Conservation (phyloP, 2,888 invertebrate species). For the Drosophila macrospina region DNA sequence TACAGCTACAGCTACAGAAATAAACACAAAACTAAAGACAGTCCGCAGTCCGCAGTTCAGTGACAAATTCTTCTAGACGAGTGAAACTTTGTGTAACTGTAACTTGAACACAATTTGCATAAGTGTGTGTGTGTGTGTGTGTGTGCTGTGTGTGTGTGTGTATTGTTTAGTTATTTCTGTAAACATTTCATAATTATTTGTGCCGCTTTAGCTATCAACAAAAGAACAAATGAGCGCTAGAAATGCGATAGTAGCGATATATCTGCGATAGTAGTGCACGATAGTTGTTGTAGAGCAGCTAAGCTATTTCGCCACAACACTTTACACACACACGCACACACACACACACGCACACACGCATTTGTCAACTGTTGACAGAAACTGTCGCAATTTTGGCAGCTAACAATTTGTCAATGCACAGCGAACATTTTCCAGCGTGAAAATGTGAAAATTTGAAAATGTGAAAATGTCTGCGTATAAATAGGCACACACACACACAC, state of each 20-base stretch:
- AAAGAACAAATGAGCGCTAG: conserved; percentile 25
- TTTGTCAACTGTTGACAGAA: conserved; percentile 70
- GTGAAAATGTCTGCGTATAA: conserved; percentile 26
- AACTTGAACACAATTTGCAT: conserved; percentile 35
- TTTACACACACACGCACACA: conserved; percentile 37
- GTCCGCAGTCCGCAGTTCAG: not conserved
- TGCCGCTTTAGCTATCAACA: conserved; percentile 41
- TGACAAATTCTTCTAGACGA: conserved; percentile 56
- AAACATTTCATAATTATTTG: conserved; percentile 73
- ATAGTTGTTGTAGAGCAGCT: conserved; percentile 7
- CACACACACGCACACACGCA: no score
- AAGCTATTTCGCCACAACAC: conserved; percentile 63
- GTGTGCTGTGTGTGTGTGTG: conserved; percentile 14
- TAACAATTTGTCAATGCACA: conserved; percentile 67
- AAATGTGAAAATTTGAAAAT: conserved; percentile 28
- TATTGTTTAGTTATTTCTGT: conserved; percentile 37
- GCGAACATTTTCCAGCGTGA: conserved; percentile 46
- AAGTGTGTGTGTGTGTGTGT: conserved; percentile 20
- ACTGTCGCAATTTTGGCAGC: conserved; percentile 73
- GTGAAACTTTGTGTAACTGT: conserved; percentile 65
- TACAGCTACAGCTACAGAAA: conserved; percentile 22
- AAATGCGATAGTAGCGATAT: conserved; percentile 6
- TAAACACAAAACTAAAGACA: conserved; percentile 33
- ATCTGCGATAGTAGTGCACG: conserved; percentile 18
- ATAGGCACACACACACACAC: conserved; percentile 35